A percentile compares a stretch with the other conserved stretches of the same genome.
Evolutionary conservation across 2,113 vertebrate genomes (phyloP).

Genomic region (Felis chaus): DNA sequence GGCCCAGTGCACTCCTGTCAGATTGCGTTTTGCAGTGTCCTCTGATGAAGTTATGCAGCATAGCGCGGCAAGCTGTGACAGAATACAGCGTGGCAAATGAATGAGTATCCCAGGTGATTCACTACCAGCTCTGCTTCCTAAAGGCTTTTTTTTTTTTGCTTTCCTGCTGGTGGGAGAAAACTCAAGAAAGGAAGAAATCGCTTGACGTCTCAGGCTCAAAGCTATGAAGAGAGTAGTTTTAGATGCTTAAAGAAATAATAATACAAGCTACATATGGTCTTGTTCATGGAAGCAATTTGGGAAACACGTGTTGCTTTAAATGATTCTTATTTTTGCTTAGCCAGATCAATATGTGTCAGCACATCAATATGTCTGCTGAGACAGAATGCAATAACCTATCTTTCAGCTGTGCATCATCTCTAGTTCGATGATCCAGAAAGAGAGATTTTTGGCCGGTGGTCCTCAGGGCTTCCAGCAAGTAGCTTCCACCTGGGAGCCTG

Average conservation of each 20-base stretch:
- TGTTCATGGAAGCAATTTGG: background rate
- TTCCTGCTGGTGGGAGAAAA: background rate
- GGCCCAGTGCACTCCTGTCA: conserved; percentile 74
- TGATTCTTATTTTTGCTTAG: background rate
- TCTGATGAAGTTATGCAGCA: conserved; percentile 64
- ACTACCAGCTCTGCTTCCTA: background rate
- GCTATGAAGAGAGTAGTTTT: background rate
- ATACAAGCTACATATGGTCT: background rate
- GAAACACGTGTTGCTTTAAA: background rate
- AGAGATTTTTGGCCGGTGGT: background rate
- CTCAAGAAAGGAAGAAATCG: conserved; percentile 23
- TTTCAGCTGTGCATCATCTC: background rate
- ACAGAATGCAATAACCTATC: background rate
- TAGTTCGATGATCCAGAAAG: background rate
- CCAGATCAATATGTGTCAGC: background rate
- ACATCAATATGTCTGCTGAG: background rate
- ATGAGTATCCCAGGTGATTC: conserved; percentile 36
- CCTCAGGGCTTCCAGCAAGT: background rate
- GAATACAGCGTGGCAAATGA: background rate
- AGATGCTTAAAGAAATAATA: background rate
- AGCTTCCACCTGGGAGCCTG: background rate
- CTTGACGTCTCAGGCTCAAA: background rate
- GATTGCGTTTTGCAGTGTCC: conserved; percentile 65
- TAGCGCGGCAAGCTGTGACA: conserved; percentile 40
- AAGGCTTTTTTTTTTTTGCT: background rate